Evolutionary conservation across 2,113 vertebrate genomes (phyloP).

Genomic region (human (Homo sapiens)): DNA sequence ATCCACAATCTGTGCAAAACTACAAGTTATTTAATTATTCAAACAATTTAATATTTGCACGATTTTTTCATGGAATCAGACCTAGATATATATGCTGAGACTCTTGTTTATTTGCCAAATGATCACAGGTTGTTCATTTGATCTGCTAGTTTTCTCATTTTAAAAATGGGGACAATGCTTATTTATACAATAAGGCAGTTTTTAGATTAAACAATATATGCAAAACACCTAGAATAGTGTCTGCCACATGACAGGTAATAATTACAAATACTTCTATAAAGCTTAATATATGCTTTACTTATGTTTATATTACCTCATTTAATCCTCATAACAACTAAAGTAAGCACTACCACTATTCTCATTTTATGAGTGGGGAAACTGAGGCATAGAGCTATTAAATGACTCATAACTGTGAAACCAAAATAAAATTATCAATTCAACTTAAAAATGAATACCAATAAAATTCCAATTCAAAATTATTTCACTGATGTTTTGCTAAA

Average conservation of each 20-base stretch:
- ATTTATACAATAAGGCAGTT: slow-evolving; percentile 15
- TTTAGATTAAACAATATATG: background rate
- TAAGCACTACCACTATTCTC: background rate
- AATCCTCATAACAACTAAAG: background rate
- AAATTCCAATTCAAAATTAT: slow-evolving; percentile 8
- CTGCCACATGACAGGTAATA: background rate
- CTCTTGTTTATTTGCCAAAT: background rate
- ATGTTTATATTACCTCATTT: background rate
- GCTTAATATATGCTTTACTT: background rate
- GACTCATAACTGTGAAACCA: background rate
- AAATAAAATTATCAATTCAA: slow-evolving; percentile 24
- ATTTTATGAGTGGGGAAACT: background rate
- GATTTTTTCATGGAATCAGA: background rate
- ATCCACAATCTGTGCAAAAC: background rate
- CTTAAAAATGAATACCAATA: background rate
- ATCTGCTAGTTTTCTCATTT: slow-evolving; percentile 18
- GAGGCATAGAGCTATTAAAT: background rate
- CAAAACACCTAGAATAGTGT: background rate
- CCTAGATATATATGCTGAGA: background rate
- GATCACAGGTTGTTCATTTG: background rate
- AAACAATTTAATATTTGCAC: background rate
- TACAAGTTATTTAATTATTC: background rate
- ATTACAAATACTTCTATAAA: background rate
- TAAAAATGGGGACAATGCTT: slow-evolving; percentile 27
- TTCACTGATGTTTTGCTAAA: slow-evolving; percentile 16